Conservation (phyloP, 2,113 vertebrate genomes). For the Gadus chalcogrammus region DNA sequence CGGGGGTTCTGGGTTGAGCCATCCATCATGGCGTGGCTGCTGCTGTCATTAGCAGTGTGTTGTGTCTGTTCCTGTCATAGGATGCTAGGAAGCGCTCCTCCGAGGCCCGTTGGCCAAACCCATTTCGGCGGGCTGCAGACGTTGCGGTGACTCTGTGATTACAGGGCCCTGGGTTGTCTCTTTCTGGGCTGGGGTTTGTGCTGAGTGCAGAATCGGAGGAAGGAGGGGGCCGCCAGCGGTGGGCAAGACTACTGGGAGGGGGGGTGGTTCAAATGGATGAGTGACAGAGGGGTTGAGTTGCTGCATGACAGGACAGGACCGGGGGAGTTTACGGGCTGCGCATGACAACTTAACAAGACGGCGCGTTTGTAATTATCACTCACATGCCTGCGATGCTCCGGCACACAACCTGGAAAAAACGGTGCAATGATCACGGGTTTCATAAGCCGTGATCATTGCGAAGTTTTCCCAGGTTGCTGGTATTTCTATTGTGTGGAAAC, state of each 20-base stretch:
- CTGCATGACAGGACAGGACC: slow-evolving; percentile 59
- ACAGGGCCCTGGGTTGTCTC: slow-evolving; percentile 44
- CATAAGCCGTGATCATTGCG: slow-evolving; percentile 41
- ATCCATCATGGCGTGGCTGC: slow-evolving; percentile 52
- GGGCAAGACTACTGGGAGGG: slow-evolving; percentile 48
- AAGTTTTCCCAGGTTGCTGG: slow-evolving; percentile 43
- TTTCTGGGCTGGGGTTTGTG: slow-evolving; percentile 19
- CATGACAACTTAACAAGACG: slow-evolving; percentile 67
- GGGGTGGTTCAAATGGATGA: slow-evolving; percentile 33
- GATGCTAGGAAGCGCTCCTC: slow-evolving; percentile 54
- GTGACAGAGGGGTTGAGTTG: slow-evolving; percentile 31
- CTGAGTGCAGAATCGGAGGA: slow-evolving; percentile 32
- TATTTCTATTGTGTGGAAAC: background rate
- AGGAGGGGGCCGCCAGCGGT: slow-evolving; percentile 23
- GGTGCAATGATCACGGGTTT: slow-evolving; percentile 22
- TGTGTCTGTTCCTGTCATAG: slow-evolving; percentile 61
- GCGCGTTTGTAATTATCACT: slow-evolving; percentile 72
- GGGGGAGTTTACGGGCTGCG: slow-evolving; percentile 56
- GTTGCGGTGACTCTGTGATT: slow-evolving; percentile 57
- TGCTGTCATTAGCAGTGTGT: slow-evolving; percentile 50
- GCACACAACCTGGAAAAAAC: slow-evolving; percentile 40
- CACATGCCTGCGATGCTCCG: slow-evolving; percentile 64
- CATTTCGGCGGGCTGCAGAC: slow-evolving; percentile 67
- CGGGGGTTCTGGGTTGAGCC: slow-evolving; percentile 23
- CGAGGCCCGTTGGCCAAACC: slow-evolving; percentile 65